Percentiles rank a stretch among this genome's conserved stretches.
phyloP scores from a whole-genome alignment of 2,888 invertebrate genomes.

The Volucella bombylans region DNA sequence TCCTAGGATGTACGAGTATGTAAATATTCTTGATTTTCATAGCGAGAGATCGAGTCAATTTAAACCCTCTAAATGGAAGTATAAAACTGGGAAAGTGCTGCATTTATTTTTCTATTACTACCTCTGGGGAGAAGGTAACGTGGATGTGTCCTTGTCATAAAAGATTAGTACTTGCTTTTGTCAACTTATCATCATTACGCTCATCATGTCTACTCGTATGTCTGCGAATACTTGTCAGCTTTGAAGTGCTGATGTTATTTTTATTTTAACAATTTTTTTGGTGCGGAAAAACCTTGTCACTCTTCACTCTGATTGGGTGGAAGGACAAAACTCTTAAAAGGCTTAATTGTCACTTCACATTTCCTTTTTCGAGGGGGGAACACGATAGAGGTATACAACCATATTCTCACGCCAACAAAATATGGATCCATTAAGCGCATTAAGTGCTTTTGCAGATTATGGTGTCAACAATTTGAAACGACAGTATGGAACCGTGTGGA shows the following conservation, averaged over 20 bases:
- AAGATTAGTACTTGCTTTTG: slow-evolving; percentile 66
- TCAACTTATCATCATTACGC: slow-evolving; percentile 68
- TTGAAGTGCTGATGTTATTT: slow-evolving; percentile 57
- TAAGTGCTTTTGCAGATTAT: slow-evolving; percentile 70
- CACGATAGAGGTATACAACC: neutral
- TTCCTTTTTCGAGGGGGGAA: slow-evolving; percentile 9
- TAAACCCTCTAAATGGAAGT: too few relatives aligned
- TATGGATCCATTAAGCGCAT: slow-evolving; percentile 69
- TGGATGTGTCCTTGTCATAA: slow-evolving; percentile 57
- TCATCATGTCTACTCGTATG: slow-evolving; percentile 43
- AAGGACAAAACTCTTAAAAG: slow-evolving; percentile 47
- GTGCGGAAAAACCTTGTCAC: neutral
- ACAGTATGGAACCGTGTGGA: slow-evolving; percentile 16
- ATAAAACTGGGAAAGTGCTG: too few relatives aligned
- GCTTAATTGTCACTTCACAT: slow-evolving; percentile 50
- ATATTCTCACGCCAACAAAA: slow-evolving; percentile 22
- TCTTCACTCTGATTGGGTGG: slow-evolving; percentile 16
- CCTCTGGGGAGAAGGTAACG: too few relatives aligned
- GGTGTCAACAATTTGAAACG: slow-evolving; percentile 64
- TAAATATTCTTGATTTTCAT: slow-evolving; percentile 16
- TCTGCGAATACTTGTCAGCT: slow-evolving; percentile 45
- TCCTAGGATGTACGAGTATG: too few relatives aligned
- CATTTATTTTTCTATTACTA: too few relatives aligned
- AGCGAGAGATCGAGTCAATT: slow-evolving; percentile 2
- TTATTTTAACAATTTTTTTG: slow-evolving; percentile 41